Base-by-base conservation (phyloP, 1,140 invertebrate species). In the Zaprionus lachaisei region DNA sequence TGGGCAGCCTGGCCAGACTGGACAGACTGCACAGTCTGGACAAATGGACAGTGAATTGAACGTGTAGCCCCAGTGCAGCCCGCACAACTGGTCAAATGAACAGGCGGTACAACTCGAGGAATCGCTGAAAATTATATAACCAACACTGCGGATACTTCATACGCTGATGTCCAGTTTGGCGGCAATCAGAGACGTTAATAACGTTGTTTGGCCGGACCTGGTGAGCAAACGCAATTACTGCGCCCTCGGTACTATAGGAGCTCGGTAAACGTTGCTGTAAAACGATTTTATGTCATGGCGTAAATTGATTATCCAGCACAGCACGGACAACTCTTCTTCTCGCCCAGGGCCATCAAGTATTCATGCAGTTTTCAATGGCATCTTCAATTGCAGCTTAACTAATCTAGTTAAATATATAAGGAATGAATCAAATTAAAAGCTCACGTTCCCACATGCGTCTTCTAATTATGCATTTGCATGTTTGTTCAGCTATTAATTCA, bases 111-210 rank as follows among this genome's bases (percentile, higher is more conserved):
- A 73, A 54, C 64, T 58, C 51, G 47, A 41, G 56, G 47, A 69
- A 54, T 58, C 51, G 37, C 68, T 73, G 62, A 75, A 80, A 77
- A 76, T 86, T 87, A 89, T 81, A 87, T 89, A 79, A 49, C 61
- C 73, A 65, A 72, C 62, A 55, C 38, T 69, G 37, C 61, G 73
- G 34, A 72, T 76, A 44, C 69, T 71, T 72, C 60, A 76, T 76
- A 57, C 60, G 41, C 51, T 49, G 41, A 28, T 54, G 41, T 28
- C 63, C 24, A 73, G 68, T 73, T 77, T 68, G 75, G 56, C 41
- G 58, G 83, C 83, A 86, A 86, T 86, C 83, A 83, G 69, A 57
- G 54, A 62, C 69, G 34, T 37, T 65, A 69, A 68, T 77, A 77
- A 75, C 69, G 60, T 69, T 75, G 72, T 75, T 75, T 75, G 67